Evolutionary conservation across 2,113 vertebrate genomes (phyloP).

Genomic region (Mystacornis crossleyi): DNA sequence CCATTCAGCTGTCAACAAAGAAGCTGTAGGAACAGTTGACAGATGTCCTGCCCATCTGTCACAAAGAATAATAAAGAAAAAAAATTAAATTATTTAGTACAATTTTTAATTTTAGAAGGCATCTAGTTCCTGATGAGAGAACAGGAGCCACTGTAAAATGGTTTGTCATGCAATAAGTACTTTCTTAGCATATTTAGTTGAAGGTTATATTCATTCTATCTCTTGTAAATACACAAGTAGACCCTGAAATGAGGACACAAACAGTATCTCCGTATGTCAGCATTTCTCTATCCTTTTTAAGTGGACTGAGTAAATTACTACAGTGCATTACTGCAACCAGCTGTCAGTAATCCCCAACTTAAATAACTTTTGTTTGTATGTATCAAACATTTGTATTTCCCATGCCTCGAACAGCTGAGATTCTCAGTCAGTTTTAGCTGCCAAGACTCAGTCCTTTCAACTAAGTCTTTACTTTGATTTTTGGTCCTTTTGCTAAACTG

Average conservation of each 20-base stretch:
- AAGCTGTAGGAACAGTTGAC: not conserved
- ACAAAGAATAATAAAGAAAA: not conserved
- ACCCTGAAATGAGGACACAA: not conserved
- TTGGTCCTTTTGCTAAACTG: not conserved
- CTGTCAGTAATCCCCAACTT: not conserved
- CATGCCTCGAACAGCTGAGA: not conserved
- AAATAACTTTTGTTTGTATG: not conserved
- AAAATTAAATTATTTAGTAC: not conserved
- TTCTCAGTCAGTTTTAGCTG: not conserved
- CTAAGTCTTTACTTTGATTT: not conserved
- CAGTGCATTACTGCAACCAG: not conserved
- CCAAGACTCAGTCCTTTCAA: not conserved
- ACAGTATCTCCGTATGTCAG: not conserved
- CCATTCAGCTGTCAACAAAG: not conserved
- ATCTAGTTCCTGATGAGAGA: not conserved
- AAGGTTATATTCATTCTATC: not conserved
- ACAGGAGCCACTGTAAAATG: not conserved
- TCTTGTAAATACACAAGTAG: not conserved
- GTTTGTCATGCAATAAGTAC: not conserved
- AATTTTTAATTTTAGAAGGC: not conserved
- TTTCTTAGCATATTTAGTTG: not conserved
- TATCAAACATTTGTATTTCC: not conserved
- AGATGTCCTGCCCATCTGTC: conserved; percentile 42
- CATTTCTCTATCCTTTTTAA: not conserved
- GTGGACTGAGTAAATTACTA: not conserved